Evolutionary conservation across 2,797 vertebrate genomes (phyloP), one percentile per base, ranked within the genome.

Genomic region (Alosa sapidissima): DNA sequence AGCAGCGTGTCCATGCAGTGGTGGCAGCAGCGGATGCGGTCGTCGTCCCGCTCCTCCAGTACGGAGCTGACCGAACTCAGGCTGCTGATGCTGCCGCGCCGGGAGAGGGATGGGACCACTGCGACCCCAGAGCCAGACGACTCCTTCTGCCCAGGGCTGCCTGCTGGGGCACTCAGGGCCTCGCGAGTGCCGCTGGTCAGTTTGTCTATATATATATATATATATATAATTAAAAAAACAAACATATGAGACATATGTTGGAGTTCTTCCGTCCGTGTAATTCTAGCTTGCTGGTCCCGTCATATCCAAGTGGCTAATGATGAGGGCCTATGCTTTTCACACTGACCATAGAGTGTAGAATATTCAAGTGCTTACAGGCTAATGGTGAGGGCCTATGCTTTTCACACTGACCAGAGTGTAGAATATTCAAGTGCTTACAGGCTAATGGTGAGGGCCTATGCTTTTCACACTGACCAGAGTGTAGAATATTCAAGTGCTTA

Each of bases 11-110:
- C 97, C 95, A 97, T 97, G 91, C 98, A 99, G 92, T 99, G 98
- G 81, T 72, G 92, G 82, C 98, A 99, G 88, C 97, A 99, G 88
- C 98, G 98, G 87, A 99, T 98, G 84, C 95, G 95, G 85, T 99
- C 98, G 0, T 99, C 98, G 0, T 99, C 98, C 88, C 97, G 98
- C 86, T 99, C 98, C 47, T 99, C 98, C 91, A 99, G 88, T 84
- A 98, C 96, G 0, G 98, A 99, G 87, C 97, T 98, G 1, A 98
- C 96, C 0, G 97, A 99, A 93, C 96, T 98, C 81, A 99, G 86
- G 87, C 98, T 99, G 93, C 95, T 99, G 85, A 98, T 95, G 94
- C 98, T 99, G 90, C 97, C 96, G 4, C 98, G 95, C 41, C 98
- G 96, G 11, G 97, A 97, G 72, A 96, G 95, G 5, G 97, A 97